Conservation (phyloP, 2,888 invertebrate genomes). For the Liopterus haemorrhoidalis region DNA sequence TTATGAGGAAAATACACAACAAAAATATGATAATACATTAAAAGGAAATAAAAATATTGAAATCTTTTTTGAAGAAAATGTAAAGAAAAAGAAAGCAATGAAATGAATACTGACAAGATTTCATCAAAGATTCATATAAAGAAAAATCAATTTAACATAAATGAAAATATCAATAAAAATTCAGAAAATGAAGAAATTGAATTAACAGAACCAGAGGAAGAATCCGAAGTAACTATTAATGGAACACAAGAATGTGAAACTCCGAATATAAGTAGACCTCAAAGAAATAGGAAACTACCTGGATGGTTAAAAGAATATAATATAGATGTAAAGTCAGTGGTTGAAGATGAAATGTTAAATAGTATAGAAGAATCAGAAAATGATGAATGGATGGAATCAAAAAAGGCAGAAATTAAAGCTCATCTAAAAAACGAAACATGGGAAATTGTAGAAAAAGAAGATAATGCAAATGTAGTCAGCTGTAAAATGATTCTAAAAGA, state of each 20-base stretch:
- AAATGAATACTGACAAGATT: too few species aligned
- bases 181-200: background rate
- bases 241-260: too few species aligned
- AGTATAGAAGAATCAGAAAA: too few species aligned
- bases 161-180: background rate
- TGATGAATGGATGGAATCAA: too few species aligned
- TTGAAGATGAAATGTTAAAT: too few species aligned
- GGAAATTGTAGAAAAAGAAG: background rate
- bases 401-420: conserved; percentile 4
- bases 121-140: too few species aligned
- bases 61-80: background rate
- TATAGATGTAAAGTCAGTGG: too few species aligned
- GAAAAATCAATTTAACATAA: background rate
- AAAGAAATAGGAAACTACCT: too few species aligned
- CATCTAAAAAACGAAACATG: conserved; percentile 12
- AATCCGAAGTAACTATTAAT: too few species aligned
- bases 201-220: background rate
- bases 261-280: too few species aligned
- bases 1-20: background rate
- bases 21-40: background rate
- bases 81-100: background rate
- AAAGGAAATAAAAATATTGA: background rate
- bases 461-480: background rate
- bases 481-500: conserved; percentile 1
- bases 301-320: too few species aligned